Percentiles rank a stretch among this genome's conserved stretches.
Conservation (phyloP, 2,888 invertebrate species). For the Artemia sinica region DNA sequence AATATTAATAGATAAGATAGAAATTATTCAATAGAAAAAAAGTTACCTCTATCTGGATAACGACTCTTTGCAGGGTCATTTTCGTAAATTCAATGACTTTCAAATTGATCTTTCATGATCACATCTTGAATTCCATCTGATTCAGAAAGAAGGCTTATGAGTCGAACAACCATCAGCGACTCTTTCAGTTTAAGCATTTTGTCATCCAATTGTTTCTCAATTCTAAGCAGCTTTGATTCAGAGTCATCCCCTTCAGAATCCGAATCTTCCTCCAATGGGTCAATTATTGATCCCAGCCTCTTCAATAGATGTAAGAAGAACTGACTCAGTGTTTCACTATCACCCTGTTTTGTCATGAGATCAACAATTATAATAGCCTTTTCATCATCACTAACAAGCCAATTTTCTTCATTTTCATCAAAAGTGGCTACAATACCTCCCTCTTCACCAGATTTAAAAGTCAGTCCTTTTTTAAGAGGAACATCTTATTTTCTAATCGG, state of each 20-base stretch:
- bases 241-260: background rate
- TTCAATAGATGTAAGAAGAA: background rate
- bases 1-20: too few species aligned
- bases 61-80: background rate
- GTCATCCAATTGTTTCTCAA: slow-evolving; percentile 10
- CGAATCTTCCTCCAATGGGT: background rate
- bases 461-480: background rate
- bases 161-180: slow-evolving; percentile 3
- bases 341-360: background rate
- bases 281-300: background rate
- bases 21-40: too few species aligned
- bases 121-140: slow-evolving; percentile 2
- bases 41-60: background rate
- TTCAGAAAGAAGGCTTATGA: background rate
- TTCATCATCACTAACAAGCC: slow-evolving; percentile 9
- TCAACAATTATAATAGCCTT: background rate
- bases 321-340: background rate
- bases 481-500: background rate
- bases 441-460: background rate
- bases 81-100: background rate
- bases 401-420: slow-evolving; percentile 3
- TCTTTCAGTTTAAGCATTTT: slow-evolving; percentile 4
- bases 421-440: slow-evolving; percentile 8
- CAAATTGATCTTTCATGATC: background rate
- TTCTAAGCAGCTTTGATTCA: slow-evolving; percentile 12